Evolutionary conservation across 2,888 invertebrate genomes (phyloP), one percentile per base, ranked within the genome.

Genomic region (Julus scanicus): DNA sequence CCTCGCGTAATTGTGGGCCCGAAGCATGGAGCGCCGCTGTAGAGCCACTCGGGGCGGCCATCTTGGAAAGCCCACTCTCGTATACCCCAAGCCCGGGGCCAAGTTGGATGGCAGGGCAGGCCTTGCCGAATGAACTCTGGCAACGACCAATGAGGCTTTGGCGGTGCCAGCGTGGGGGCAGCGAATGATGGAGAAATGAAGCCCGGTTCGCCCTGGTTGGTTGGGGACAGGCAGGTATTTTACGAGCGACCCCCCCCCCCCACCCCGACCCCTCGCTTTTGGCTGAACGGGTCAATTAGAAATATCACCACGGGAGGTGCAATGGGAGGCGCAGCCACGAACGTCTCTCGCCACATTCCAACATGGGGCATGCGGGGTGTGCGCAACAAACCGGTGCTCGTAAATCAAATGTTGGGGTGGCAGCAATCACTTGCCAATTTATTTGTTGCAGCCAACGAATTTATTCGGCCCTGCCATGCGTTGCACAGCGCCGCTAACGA

Each of bases 401-500:
- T 84, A 88, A 87, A 87, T 87, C 87, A 87, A 87, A 57, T 8
- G 17, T 40, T 39, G 63, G 87, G 87, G 87, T 63, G 87, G 49
- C 71, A 63, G 57, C 63, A 87, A 88, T 88, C 84, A 49, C 88
- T 88, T 84, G 88, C 84, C 88, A 88, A 88, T 88, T 88, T 88
- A 88, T 88, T 88, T 88, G 88, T 88, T 84, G 84, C 63, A 88
- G 87, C 39, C 87, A 87, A 87, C 87, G 87, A 87, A 87, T 87
- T 87, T 87, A 87, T 87, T 87, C 87, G 63, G 87, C 86, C 44
- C 53, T 86, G 86, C 87, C 87, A 87, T 84, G 48, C 84, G 48
- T 40, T 84, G 40, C 29, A 6, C 71, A 63, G 71, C 71, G 20
- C 71, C 71, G 71, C 71, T 71, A 71, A 71, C 71, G 86, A 48